phyloP scores from a whole-genome alignment of 2,888 invertebrate genomes.

The Drosophila cognata region DNA sequence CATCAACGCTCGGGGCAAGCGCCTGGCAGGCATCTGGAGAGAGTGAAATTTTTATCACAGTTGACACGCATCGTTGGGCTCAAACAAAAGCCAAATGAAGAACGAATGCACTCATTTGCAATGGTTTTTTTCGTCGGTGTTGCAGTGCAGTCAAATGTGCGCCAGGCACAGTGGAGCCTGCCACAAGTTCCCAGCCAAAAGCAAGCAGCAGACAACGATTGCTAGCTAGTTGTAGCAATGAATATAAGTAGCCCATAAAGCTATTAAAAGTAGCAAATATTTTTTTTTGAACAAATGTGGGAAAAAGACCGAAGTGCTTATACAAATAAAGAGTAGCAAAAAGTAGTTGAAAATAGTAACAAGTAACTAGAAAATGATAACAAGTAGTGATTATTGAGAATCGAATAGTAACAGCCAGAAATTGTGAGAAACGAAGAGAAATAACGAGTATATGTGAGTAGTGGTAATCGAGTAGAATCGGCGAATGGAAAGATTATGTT shows the following conservation, averaged over 20 bases:
- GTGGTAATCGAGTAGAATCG: not conserved
- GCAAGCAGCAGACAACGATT: not conserved
- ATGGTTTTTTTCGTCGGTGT: conserved; percentile 27
- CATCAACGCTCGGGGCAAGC: conserved; percentile 52
- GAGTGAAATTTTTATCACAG: conserved; percentile 71
- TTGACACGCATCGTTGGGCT: conserved; percentile 76
- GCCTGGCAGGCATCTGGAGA: conserved; percentile 53
- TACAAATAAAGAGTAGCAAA: too few relatives aligned
- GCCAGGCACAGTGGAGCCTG: conserved; percentile 17
- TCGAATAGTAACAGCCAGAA: not conserved
- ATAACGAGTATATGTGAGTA: not conserved
- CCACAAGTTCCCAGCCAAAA: conserved; percentile 2
- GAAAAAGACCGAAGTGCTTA: too few relatives aligned
- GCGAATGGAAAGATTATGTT: not conserved
- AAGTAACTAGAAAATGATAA: not conserved
- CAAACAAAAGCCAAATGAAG: conserved; percentile 70
- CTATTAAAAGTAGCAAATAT: not conserved
- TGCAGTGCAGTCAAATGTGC: conserved; percentile 53
- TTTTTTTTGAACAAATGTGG: too few relatives aligned
- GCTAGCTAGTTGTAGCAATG: not conserved
- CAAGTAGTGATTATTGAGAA: not conserved
- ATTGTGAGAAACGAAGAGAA: not conserved
- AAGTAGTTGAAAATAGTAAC: not conserved
- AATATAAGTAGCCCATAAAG: not conserved
- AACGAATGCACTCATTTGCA: conserved; percentile 53